These are phyloP conservation scores for Harpalus rufipes DNA, from an alignment of 2,888 invertebrate species.

Conservation along the genomic window DNA sequence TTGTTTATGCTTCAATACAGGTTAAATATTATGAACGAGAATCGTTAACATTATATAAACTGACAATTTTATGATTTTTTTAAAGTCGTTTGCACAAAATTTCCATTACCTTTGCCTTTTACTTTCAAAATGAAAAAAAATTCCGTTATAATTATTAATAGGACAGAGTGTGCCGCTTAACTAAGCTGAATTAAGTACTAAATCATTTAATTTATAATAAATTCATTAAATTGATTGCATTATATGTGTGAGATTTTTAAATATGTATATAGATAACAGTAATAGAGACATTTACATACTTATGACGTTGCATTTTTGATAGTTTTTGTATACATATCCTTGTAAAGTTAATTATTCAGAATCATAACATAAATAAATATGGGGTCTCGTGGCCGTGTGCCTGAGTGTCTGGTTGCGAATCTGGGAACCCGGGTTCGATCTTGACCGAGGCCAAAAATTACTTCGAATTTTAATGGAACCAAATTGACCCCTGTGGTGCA, in stretches of 20 bases:
- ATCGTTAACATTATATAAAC: slow-evolving; percentile 15
- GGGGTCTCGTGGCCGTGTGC: no score
- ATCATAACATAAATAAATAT: background rate
- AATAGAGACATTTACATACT: background rate
- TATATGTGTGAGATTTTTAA: background rate
- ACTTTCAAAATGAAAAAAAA: slow-evolving; percentile 32
- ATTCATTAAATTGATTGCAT: slow-evolving; percentile 23
- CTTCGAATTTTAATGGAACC: no score
- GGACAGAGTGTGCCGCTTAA: background rate
- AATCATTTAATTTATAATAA: background rate
- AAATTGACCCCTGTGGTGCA: no score
- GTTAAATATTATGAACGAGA: slow-evolving; percentile 1
- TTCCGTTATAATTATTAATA: slow-evolving; percentile 31
- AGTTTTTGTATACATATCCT: background rate
- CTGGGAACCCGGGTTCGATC: no score
- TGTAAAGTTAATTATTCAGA: background rate
- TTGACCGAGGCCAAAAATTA: no score
- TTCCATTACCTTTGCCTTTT: slow-evolving; percentile 21
- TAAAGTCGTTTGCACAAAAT: slow-evolving; percentile 14
- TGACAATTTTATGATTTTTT: slow-evolving; percentile 34
- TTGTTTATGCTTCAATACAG: slow-evolving; percentile 11
- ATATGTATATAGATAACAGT: background rate
- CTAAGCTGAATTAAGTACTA: background rate
- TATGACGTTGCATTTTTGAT: background rate
- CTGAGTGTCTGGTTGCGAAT: no score